Percentiles rank a stretch among this genome's conserved stretches.
These are phyloP conservation scores for Anas georgica DNA, from an alignment of 2,797 vertebrate genomes.

Conservation along the genomic window DNA sequence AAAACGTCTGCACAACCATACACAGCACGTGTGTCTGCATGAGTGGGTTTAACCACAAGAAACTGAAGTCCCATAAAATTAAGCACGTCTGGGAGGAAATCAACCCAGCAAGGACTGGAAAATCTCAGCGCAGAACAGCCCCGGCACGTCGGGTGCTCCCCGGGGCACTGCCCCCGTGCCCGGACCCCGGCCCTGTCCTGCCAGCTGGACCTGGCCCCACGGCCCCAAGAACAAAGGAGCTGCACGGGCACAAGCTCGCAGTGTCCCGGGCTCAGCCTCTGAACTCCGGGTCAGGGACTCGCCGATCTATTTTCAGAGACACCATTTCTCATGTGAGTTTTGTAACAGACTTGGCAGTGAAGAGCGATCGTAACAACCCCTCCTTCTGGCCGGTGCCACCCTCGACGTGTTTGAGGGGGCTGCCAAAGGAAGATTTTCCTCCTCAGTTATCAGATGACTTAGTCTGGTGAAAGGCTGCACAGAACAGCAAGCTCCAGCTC, in stretches of 20 bases:
- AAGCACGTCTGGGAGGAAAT: neutral
- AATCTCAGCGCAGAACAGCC: neutral
- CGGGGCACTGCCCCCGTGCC: fast-evolving
- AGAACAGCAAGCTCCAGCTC: neutral
- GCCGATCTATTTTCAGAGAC: neutral
- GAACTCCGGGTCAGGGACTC: neutral
- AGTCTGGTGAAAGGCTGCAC: neutral
- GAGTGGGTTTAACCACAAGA: neutral
- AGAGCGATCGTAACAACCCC: neutral
- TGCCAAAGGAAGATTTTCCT: neutral
- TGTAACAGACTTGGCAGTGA: neutral
- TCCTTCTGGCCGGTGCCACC: neutral
- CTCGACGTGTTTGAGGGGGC: neutral
- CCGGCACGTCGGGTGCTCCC: neutral
- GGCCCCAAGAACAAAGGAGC: neutral
- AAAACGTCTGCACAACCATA: fast-evolving
- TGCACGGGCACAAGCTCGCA: neutral
- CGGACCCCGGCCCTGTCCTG: too few relatives aligned
- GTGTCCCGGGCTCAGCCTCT: neutral
- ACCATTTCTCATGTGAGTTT: neutral
- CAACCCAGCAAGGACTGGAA: neutral
- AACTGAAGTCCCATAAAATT: neutral
- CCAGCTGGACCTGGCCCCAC: too few relatives aligned
- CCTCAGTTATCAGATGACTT: neutral
- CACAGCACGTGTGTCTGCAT: neutral